Evolutionary conservation across 2,797 vertebrate genomes (phyloP), one percentile per base, ranked within the genome.

Genomic region (Pitangus sulphuratus): DNA sequence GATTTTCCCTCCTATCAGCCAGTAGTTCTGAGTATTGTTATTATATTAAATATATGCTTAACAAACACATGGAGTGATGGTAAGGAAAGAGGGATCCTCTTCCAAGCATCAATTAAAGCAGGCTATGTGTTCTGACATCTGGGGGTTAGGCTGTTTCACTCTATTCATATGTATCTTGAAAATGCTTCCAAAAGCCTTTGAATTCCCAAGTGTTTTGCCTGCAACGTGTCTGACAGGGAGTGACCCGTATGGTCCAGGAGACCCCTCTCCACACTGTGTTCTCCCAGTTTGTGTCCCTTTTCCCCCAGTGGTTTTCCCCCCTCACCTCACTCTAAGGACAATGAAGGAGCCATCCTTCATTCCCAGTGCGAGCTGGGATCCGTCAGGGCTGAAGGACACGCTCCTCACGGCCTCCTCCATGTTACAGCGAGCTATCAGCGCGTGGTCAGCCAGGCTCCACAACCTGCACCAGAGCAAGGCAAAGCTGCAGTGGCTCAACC

Each of bases 311-410:
- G 16, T 44, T 31, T 58, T 12, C 22, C 53, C 60, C 98, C 98
- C 99, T 98, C 97, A 99, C 99, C 99, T 99, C 93, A 99, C 99
- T 69, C 99, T 97, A n/a, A 99, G 98, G 61, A 99, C 99, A 15
- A 99, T 99, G 96, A 99, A 99, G 37, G 99, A 99, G 28, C 99
- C 99, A 3, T 99, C 99, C 97, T 99, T 99, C 99, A 99, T 99
- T 26, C 99, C 99, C 37, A 99, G 97, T 7, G 99, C 99, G 6
- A 99, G 97, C 97, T 99, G 99, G 50, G 99, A 98, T 17, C 99
- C 99, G 3, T 99, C 99, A 0, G 98, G 98, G 91, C 98, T 99
- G 98, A 99, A 99, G 76, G 99, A 98, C 22, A 99, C 99, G 1
- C 99, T 99, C 7, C 99, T 98, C 12, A 99, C 98, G 0, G 99